These are phyloP conservation scores for Styela clava DNA, from an alignment of 23 tunicate species.

Conservation along the genomic window DNA sequence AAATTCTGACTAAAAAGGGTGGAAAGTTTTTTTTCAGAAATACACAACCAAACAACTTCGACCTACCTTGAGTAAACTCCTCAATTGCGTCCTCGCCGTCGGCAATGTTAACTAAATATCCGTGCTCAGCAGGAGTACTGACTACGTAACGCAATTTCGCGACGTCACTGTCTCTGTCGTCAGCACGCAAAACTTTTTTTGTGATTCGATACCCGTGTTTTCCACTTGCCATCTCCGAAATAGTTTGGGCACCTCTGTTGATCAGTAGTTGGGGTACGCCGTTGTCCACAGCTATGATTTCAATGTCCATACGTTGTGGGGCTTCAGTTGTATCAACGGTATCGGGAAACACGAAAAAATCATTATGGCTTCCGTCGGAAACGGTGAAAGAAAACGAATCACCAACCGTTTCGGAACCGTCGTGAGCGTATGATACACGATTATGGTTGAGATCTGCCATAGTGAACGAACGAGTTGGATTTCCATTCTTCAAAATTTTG, in stretches of 20 bases:
- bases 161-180: conserved; percentile 85
- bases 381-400: conserved; percentile 92
- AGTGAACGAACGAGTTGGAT: conserved; percentile 63
- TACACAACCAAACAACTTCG: too few species aligned
- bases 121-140: conserved; percentile 64
- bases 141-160: conserved; percentile 55
- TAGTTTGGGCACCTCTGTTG: conserved; percentile 73
- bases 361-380: conserved; percentile 95
- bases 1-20: too few species aligned
- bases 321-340: conserved; percentile 46
- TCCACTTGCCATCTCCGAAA: conserved; percentile 55
- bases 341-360: conserved; percentile 86
- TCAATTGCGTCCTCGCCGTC: conserved; percentile 32
- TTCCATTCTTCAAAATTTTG: conserved; percentile 50
- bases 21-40: too few species aligned
- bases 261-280: conserved; percentile 78
- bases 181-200: conserved; percentile 77
- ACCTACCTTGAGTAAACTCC: conserved; percentile 73
- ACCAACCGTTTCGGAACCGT: conserved; percentile 80
- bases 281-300: conserved; percentile 90
- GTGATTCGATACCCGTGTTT: conserved; percentile 78
- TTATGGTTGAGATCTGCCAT: conserved; percentile 87
- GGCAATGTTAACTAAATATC: conserved; percentile 52
- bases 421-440: conserved; percentile 77
- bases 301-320: conserved; percentile 85